Base-by-base conservation (phyloP, 2,888 invertebrate genomes). In the Carcina quercana region DNA sequence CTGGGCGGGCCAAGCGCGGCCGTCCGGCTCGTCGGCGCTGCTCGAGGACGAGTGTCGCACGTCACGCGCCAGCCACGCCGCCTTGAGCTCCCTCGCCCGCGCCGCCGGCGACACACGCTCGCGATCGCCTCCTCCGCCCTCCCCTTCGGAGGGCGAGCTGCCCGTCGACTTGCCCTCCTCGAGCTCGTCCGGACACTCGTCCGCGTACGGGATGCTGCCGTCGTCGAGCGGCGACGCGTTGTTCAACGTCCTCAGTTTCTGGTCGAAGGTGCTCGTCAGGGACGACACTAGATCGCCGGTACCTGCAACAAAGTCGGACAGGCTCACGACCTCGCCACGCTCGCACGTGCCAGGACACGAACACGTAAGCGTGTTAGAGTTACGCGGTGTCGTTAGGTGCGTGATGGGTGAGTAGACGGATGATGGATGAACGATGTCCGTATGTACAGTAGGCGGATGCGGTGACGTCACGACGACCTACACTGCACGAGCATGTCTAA, bases 261-360 rank as follows among this genome's bases (percentile, higher is more conserved):
- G 91, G 69, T 95, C 94, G 74, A 94, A 90, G 38, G 94, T 91
- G 61, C 91, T 92, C 51, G 94, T 95, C 64, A 95, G 89, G 53
- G 91, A 91, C 45, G 89, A 88, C 64, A 92, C 91, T 73, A 95
- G 84, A 53, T 95, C 90, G 83, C 94, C 94, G 63, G 92, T 89
- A 71, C 93, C 95, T 94, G 83, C 34, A 86, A 86, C 62, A 71
- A 70, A 40, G 24, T 10, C 64, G 47, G 10, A 27, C 12, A 22
- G 33, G 17, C 28, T 8, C 13, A 15, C 28, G 7, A 21, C 11
- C 5, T 34, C 20, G 34, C 5, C 28, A 7, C 22, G 12, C 5
- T 34, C 20, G 34, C 5, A 32, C 10, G 34, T 28, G 52, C 42
- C 45, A 41, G n/a, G 45, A 47, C 49, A 51, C 50, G 43, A 50